Conservation (phyloP, 1,140 invertebrate species). For the Drosophila lacteicornis region DNA sequence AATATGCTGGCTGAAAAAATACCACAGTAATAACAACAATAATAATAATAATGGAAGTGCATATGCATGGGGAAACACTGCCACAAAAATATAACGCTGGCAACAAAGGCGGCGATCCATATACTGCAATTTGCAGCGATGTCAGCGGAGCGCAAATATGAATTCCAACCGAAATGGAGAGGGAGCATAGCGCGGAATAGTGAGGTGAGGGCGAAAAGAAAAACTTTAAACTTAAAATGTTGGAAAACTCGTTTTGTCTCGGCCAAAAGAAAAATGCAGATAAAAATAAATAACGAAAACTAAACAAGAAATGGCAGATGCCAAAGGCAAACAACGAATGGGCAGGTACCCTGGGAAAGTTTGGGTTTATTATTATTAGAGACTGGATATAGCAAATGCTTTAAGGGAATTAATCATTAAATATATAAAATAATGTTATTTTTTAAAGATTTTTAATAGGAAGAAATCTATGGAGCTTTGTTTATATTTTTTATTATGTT, state of each 20-base stretch:
- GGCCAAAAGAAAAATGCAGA: conserved; percentile 66
- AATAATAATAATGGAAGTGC: conserved; percentile 48
- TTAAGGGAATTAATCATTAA: too few relatives aligned
- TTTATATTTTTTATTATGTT: too few relatives aligned
- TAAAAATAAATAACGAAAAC: conserved; percentile 75
- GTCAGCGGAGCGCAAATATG: conserved; percentile 35
- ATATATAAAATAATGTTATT: too few relatives aligned
- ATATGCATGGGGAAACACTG: conserved; percentile 30
- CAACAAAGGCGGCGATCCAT: not conserved
- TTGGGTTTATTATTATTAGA: not conserved
- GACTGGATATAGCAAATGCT: not conserved
- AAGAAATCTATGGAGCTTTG: too few relatives aligned
- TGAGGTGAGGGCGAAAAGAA: conserved; percentile 16
- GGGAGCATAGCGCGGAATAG: not conserved
- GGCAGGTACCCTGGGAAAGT: not conserved
- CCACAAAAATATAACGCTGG: conserved; percentile 17
- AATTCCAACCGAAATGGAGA: conserved; percentile 7
- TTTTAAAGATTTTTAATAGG: too few relatives aligned
- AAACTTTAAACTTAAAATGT: conserved; percentile 46
- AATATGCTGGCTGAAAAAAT: not conserved
- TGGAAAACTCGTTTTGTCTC: conserved; percentile 69
- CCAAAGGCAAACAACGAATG: conserved; percentile 1
- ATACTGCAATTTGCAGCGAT: conserved; percentile 34
- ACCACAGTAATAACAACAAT: conserved; percentile 6
- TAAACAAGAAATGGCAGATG: conserved; percentile 32